Evolutionary conservation across 2,113 vertebrate species (phyloP), one percentile per base, ranked within the genome.

Genomic region (Rhinoptilus africanus): DNA sequence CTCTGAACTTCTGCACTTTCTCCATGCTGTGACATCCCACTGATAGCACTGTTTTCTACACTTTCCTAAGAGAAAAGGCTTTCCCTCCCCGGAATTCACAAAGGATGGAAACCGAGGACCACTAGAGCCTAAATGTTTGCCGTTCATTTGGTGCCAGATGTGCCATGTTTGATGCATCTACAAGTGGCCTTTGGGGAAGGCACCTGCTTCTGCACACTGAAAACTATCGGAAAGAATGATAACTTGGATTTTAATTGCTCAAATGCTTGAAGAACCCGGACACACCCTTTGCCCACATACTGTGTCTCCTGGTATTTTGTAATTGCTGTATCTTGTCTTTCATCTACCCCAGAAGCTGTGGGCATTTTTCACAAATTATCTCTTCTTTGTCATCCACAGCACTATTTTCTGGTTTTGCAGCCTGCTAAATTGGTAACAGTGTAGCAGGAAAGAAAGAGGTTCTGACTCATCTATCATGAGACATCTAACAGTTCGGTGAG

Each of bases 391-490:
- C 89, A 95, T 86, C 87, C 77, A 24, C 16, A 76, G 41, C 88
- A 88, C 62, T 83, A 92, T 92, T 94, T 97, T 96, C 93, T 92
- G 1, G 2, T 95, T 97, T 91, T 93, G 83, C 89, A 95, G 62
- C 91, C 82, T 93, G 88, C 85, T 95, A 96, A 95, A 94, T 93
- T 66, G 62, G 84, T 95, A 92, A 57, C 39, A 79, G 45, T 63
- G 50, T 16, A 74, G 93, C 66, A 96, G 62, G 71, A 93, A 94
- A 95, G 89, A 95, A 95, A 91, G 79, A 37, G 47, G 80, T 94
- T 94, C 89, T 98, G 97, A 97, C 74, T 97, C 97, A 98, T 67
- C 53, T 63, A 30, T 83, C 72, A 74, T 94, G 94, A 97, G 91
- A 91, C 93, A 95, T 59, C 85, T 75, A 94, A 95, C 86, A 95